Conservation (phyloP, 2,888 invertebrate species). For the Hirtodrosophila histrioides region DNA sequence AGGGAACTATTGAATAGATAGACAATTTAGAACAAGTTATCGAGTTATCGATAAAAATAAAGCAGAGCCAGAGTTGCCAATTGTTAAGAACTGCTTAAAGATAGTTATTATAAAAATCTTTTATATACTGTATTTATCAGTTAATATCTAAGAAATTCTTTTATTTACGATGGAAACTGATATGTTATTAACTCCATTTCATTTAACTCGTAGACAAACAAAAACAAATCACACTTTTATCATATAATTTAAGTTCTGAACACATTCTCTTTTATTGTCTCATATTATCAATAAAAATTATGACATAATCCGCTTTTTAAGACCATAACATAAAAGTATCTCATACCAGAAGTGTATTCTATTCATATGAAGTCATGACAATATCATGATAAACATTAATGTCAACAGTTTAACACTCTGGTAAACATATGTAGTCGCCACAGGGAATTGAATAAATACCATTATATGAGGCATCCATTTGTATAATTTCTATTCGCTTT, state of each 20-base stretch:
- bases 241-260: neutral
- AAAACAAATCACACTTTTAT: too few relatives aligned
- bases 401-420: conserved; percentile 59
- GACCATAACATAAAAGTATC: conserved; percentile 18
- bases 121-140: too few relatives aligned
- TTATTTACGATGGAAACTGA: too few relatives aligned
- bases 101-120: too few relatives aligned
- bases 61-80: too few relatives aligned
- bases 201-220: too few relatives aligned
- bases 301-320: conserved; percentile 50
- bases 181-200: too few relatives aligned
- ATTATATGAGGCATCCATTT: conserved; percentile 19
- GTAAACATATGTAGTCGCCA: conserved; percentile 32
- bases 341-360: conserved; percentile 11
- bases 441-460: neutral
- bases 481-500: conserved; percentile 16
- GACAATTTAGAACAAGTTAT: too few relatives aligned
- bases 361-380: conserved; percentile 30
- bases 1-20: too few relatives aligned
- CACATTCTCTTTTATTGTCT: neutral
- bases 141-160: too few relatives aligned
- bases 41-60: too few relatives aligned
- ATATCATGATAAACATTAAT: conserved; percentile 23
- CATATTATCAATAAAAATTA: conserved; percentile 10
- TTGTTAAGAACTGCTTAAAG: too few relatives aligned